These are phyloP conservation scores for Menidia beryllina DNA, from an alignment of 2,113 vertebrate genomes.

Conservation along the genomic window DNA sequence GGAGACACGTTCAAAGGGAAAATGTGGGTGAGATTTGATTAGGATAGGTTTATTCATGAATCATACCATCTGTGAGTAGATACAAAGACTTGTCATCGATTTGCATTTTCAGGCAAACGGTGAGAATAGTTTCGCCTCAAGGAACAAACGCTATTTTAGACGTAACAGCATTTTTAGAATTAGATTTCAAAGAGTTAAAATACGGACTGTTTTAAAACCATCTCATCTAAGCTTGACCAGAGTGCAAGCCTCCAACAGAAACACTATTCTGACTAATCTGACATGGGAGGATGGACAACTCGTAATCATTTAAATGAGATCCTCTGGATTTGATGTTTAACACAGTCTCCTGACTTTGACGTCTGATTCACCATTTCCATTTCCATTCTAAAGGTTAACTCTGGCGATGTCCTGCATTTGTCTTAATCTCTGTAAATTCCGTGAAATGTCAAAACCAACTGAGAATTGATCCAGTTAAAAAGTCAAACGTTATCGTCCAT, in stretches of 20 bases:
- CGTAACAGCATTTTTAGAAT: constrained; percentile 2
- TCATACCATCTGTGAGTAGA: too few species aligned
- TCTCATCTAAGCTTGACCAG: not conserved
- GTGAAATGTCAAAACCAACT: not conserved
- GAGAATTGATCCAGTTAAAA: not conserved
- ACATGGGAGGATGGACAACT: constrained; percentile 26
- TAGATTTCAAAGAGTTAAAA: not conserved
- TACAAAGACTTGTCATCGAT: too few species aligned
- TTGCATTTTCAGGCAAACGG: too few species aligned
- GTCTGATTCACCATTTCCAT: constrained; percentile 44
- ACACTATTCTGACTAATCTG: constrained; percentile 25
- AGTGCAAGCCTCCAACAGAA: constrained; percentile 2
- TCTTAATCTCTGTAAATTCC: not conserved
- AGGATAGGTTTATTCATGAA: too few species aligned
- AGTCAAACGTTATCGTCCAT: not conserved
- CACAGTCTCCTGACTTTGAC: constrained; percentile 20
- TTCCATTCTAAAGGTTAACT: constrained; percentile 45
- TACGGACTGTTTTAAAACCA: not conserved
- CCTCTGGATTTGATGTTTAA: constrained; percentile 4
- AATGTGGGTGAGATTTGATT: too few species aligned
- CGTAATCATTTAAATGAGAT: not conserved
- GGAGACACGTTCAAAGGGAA: too few species aligned
- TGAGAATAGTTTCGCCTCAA: not conserved
- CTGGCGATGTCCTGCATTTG: constrained; percentile 3
- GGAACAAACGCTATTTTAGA: not conserved